Evolutionary conservation across 2,888 invertebrate genomes (phyloP).

Genomic region (Amblyjoppa proteus): DNA sequence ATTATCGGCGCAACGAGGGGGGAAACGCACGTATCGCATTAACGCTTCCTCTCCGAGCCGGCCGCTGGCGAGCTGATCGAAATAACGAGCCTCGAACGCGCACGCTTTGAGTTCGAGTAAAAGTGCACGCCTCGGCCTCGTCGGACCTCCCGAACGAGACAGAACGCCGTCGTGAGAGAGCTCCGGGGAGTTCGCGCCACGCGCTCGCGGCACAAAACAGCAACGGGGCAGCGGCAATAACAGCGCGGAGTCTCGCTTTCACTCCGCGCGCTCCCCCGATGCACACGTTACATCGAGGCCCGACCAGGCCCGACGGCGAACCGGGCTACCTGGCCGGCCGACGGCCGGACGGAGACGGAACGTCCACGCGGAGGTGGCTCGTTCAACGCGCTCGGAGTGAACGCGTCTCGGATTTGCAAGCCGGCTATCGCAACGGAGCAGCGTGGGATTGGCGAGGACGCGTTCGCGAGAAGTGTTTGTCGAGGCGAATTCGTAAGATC

Average conservation of each 20-base stretch:
- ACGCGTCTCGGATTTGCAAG: background rate
- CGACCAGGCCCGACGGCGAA: conserved; percentile 36
- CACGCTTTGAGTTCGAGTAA: conserved; percentile 77
- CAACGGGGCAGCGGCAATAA: conserved; percentile 41
- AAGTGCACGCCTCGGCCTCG: conserved; percentile 79
- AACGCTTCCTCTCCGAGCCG: conserved; percentile 6
- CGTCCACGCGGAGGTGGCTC: background rate
- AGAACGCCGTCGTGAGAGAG: conserved; percentile 30
- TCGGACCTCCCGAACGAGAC: conserved; percentile 66
- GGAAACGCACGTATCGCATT: conserved; percentile 7
- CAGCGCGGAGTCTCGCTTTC: conserved; percentile 80
- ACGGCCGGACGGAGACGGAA: background rate
- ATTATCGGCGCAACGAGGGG: background rate
- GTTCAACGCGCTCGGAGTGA: background rate
- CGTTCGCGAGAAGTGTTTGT: background rate
- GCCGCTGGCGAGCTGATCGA: conserved; percentile 34
- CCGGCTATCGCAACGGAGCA: background rate
- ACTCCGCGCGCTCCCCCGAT: conserved; percentile 71
- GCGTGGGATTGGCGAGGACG: background rate
- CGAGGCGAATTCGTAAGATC: background rate
- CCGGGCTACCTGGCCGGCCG: background rate
- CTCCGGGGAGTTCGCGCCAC: conserved; percentile 37
- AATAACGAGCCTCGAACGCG: conserved; percentile 40
- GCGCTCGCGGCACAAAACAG: conserved; percentile 37
- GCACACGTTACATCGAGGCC: conserved; percentile 42